Percentiles rank a stretch among this genome's conserved stretches.
Evolutionary conservation across 2,113 vertebrate species (phyloP).

Genomic region (Gobius niger): DNA sequence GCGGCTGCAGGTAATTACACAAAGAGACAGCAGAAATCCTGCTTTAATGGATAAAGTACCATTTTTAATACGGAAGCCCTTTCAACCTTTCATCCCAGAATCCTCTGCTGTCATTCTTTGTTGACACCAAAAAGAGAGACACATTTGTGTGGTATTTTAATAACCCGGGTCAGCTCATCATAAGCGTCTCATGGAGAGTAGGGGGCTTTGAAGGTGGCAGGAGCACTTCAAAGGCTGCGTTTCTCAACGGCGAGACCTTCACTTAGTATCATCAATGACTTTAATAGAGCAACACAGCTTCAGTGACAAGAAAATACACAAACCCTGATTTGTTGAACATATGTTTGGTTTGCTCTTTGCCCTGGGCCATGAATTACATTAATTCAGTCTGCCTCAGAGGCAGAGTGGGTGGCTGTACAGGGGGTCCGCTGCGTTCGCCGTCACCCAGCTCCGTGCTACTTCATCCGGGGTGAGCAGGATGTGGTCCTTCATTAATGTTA

Average conservation of each 20-base stretch:
- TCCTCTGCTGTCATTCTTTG: conserved; percentile 62
- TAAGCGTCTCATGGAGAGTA: conserved; percentile 49
- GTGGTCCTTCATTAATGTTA: conserved; percentile 78
- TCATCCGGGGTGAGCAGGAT: conserved; percentile 59
- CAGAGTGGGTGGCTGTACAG: conserved; percentile 62
- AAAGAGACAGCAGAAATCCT: conserved; percentile 70
- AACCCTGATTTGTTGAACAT: conserved; percentile 81
- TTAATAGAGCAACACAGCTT: conserved; percentile 68
- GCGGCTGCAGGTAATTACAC: conserved; percentile 74
- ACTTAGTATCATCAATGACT: conserved; percentile 69
- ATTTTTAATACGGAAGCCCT: conserved; percentile 68
- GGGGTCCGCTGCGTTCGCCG: conserved; percentile 58
- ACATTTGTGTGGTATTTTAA: conserved; percentile 68
- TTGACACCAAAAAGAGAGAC: conserved; percentile 60
- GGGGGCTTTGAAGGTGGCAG: conserved; percentile 55
- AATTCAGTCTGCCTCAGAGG: conserved; percentile 70
- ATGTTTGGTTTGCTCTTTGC: conserved; percentile 82
- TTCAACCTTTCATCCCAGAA: conserved; percentile 71
- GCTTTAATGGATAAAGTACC: conserved; percentile 75
- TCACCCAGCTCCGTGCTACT: conserved; percentile 59
- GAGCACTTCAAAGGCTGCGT: conserved; percentile 68
- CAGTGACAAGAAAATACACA: conserved; percentile 77
- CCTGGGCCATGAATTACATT: conserved; percentile 81
- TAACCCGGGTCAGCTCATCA: conserved; percentile 70
- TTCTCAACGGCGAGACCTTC: conserved; percentile 57